A percentile compares a stretch with the other conserved stretches of the same genome.
Conservation (phyloP, 37 sponge, comb jelly and placozoan genomes). For the Haliclona indistincta region DNA sequence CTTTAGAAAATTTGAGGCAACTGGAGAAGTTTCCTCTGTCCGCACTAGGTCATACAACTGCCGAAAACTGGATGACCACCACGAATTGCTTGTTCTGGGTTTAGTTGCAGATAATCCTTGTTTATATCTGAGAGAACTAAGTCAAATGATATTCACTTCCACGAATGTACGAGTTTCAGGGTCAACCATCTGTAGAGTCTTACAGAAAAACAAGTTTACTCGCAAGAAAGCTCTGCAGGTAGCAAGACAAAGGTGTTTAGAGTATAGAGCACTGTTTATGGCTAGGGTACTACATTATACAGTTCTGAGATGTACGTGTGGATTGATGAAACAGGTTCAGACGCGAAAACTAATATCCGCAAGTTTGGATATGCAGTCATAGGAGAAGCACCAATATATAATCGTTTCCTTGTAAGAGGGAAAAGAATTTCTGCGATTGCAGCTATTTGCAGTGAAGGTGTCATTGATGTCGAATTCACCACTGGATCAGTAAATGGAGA, state of each 20-base stretch:
- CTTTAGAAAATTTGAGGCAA: conserved; percentile 23
- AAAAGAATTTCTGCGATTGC: conserved; percentile 4
- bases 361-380: conserved; percentile 17
- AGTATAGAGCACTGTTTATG: conserved; percentile 30
- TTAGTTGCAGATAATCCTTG: conserved; percentile 35
- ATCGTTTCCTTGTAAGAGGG: neutral
- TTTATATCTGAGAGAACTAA: conserved; percentile 41
- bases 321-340: conserved; percentile 62
- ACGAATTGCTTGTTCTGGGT: conserved; percentile 40
- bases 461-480: neutral
- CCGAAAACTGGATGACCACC: conserved; percentile 31
- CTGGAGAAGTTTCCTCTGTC: conserved; percentile 5
- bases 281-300: conserved; percentile 16
- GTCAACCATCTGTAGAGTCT: conserved; percentile 29
- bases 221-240: conserved; percentile 36
- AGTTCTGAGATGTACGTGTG: conserved; percentile 23
- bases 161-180: conserved; percentile 26
- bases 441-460: neutral
- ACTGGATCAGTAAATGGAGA: conserved; percentile 4
- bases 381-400: neutral
- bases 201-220: conserved; percentile 24
- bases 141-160: conserved; percentile 9
- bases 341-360: conserved; percentile 12
- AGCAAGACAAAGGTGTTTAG: conserved; percentile 30
- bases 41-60: neutral